phyloP scores from a whole-genome alignment of 2,888 invertebrate species.

The Laspeyria flexula region DNA sequence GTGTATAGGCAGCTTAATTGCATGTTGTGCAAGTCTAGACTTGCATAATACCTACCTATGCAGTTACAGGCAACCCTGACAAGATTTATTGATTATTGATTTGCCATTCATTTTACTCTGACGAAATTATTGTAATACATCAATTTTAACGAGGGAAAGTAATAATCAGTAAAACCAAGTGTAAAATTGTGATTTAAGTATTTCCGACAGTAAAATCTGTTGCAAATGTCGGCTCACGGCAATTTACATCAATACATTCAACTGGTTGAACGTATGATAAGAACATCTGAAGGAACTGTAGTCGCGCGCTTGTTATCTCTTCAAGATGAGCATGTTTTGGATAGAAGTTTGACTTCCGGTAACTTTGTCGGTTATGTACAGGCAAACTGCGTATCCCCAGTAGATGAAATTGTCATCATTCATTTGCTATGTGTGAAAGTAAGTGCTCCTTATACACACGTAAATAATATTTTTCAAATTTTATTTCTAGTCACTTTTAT shows the following conservation, averaged over 20 bases:
- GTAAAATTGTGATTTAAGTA: neutral
- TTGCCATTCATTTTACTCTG: conserved; percentile 10
- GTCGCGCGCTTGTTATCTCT: conserved; percentile 88
- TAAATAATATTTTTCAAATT: too few species aligned
- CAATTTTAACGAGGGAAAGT: neutral
- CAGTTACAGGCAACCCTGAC: conserved; percentile 15
- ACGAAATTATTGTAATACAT: neutral
- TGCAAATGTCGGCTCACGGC: conserved; percentile 50
- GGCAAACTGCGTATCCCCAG: conserved; percentile 89
- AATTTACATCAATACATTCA: conserved; percentile 76
- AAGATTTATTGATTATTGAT: conserved; percentile 17
- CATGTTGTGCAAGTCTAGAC: conserved; percentile 6
- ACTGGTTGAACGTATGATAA: conserved; percentile 87
- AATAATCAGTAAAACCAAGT: neutral
- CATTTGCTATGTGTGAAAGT: conserved; percentile 91
- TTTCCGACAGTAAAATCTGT: neutral
- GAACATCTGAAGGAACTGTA: conserved; percentile 87
- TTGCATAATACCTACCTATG: conserved; percentile 3
- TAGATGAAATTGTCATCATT: conserved; percentile 90
- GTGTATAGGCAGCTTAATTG: conserved; percentile 6
- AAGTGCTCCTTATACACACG: conserved; percentile 22
- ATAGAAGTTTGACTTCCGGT: conserved; percentile 89
- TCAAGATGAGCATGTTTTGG: conserved; percentile 90
- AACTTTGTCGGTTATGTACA: conserved; percentile 90
- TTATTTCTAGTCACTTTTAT: too few species aligned